phyloP scores from a whole-genome alignment of 2,797 vertebrate species.

The Odontamblyopus lacepedii region DNA sequence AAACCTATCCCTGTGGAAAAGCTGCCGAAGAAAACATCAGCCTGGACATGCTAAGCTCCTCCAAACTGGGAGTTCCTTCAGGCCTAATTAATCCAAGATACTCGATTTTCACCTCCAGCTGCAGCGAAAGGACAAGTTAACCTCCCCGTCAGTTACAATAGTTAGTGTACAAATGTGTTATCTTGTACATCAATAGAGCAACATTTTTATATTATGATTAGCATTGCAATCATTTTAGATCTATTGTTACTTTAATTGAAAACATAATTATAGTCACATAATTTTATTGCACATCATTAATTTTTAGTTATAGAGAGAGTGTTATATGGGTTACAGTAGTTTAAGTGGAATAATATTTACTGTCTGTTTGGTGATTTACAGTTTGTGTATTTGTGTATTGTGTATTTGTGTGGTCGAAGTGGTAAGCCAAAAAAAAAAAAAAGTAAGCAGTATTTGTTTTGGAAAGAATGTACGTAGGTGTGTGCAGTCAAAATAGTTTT shows the following conservation, averaged over 20 bases:
- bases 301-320: neutral
- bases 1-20: constrained; percentile 84
- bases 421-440: constrained; percentile 54
- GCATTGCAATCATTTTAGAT: too few relatives aligned
- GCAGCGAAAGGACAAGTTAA: constrained; percentile 8
- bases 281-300: neutral
- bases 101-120: constrained; percentile 44
- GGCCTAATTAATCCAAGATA: constrained; percentile 83
- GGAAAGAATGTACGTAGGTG: constrained; percentile 64
- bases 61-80: constrained; percentile 76
- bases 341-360: neutral
- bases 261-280: too few relatives aligned
- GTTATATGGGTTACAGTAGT: neutral
- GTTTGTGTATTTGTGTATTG: neutral
- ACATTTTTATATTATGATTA: too few relatives aligned
- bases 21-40: constrained; percentile 77
- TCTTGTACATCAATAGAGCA: neutral
- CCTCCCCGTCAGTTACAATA: neutral
- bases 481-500: constrained; percentile 52
- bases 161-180: neutral
- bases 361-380: neutral
- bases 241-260: too few relatives aligned
- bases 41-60: constrained; percentile 75
- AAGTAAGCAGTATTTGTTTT: constrained; percentile 61
- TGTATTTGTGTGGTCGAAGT: neutral